Conservation (phyloP, 2,888 invertebrate species). For the Spisula subtruncata region DNA sequence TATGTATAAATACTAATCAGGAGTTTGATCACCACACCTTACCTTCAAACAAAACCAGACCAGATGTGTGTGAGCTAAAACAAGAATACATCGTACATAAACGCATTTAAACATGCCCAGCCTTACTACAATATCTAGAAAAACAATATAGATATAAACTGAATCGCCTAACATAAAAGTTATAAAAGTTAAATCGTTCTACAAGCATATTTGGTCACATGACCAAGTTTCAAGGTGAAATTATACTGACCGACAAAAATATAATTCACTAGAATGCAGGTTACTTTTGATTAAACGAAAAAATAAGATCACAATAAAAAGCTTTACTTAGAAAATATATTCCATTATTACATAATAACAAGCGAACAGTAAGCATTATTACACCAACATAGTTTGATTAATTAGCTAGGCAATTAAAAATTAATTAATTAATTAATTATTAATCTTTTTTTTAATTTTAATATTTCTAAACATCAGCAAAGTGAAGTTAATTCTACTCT, state of each 20-base stretch:
- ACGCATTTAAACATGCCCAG: constrained; percentile 4
- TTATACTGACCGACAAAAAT: background rate
- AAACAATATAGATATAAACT: background rate
- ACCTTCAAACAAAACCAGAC: constrained; percentile 1
- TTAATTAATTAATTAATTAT: constrained; percentile 17
- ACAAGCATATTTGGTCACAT: background rate
- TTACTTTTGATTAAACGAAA: background rate
- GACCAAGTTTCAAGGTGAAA: background rate
- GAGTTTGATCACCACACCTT: background rate
- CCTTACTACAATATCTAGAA: background rate
- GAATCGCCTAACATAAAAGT: background rate
- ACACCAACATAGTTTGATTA: background rate
- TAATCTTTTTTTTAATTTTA: background rate
- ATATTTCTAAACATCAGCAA: background rate
- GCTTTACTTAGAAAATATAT: background rate
- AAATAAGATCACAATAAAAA: constrained; percentile 22
- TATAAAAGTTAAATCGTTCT: background rate
- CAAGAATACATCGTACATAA: background rate
- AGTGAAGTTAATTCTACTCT: constrained; percentile 1
- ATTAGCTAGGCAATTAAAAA: constrained; percentile 15
- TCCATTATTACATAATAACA: constrained; percentile 1
- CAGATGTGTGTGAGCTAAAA: background rate
- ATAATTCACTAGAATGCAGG: background rate
- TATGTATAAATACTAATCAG: too few relatives aligned
- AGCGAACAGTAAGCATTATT: constrained; percentile 13